phyloP scores from a whole-genome alignment of 1,140 invertebrate genomes.

The Trichonephila clavata region DNA sequence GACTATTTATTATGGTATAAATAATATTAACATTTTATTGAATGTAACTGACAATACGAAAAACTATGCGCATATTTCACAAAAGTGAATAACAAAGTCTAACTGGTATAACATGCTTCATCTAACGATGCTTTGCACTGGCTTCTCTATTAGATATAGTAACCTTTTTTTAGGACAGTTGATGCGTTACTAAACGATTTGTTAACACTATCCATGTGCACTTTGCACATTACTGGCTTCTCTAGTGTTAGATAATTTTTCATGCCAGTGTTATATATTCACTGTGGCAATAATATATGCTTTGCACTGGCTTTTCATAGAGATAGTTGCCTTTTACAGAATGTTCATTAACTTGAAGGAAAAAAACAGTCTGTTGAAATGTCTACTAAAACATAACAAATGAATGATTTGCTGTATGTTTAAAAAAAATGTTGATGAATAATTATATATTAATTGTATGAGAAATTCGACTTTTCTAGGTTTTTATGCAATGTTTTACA shows the following conservation, averaged over 20 bases:
- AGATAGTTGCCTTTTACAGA: background rate
- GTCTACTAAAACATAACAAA: background rate
- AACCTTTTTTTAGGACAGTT: background rate
- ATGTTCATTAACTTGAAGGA: background rate
- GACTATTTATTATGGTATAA: too few relatives aligned
- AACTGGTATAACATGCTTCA: background rate
- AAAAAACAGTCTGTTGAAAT: background rate
- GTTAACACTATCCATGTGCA: background rate
- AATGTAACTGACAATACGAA: too few relatives aligned
- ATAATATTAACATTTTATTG: too few relatives aligned
- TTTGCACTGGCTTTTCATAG: constrained; percentile 52
- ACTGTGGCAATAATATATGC: background rate
- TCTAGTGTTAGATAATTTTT: background rate
- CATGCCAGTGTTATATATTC: background rate
- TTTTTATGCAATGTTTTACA: too few relatives aligned
- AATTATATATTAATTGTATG: too few relatives aligned
- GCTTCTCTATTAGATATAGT: constrained; percentile 33
- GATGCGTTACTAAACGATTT: background rate
- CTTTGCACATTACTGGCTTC: constrained; percentile 13
- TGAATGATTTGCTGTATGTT: background rate
- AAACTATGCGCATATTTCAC: too few relatives aligned
- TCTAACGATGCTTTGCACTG: constrained; percentile 43
- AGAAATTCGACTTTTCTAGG: too few relatives aligned
- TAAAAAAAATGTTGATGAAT: too few relatives aligned
- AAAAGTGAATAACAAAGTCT: too few relatives aligned